A percentile compares a stretch with the other conserved stretches of the same genome.
Evolutionary conservation across 2,113 vertebrate genomes (phyloP).

Genomic region (Raja brachyura): DNA sequence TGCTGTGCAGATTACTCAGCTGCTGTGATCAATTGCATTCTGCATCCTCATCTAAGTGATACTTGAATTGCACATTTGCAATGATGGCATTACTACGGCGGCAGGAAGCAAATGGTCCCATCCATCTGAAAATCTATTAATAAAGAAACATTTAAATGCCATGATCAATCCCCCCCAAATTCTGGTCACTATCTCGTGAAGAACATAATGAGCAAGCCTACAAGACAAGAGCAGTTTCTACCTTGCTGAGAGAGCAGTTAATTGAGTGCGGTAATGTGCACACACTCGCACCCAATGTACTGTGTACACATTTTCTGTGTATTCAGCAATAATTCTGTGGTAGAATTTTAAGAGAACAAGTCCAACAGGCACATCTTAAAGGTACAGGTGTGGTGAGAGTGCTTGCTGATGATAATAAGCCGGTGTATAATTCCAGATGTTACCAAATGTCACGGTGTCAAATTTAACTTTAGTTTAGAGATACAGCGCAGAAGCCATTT

Average conservation of each 20-base stretch:
- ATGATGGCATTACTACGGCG: neutral
- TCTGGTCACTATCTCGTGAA: neutral
- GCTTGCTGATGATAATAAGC: neutral
- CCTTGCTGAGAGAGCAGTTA: constrained; percentile 18
- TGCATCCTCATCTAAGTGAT: neutral
- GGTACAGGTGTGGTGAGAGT: constrained; percentile 8
- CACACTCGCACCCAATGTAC: neutral
- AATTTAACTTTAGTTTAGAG: constrained; percentile 13
- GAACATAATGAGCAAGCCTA: neutral
- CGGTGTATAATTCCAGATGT: neutral
- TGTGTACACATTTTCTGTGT: constrained; percentile 19
- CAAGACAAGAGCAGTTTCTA: neutral
- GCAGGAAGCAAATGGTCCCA: neutral
- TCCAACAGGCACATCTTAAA: constrained; percentile 25
- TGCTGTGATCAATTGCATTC: neutral
- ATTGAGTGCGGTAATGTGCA: neutral
- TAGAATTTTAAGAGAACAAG: neutral
- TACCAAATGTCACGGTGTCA: neutral
- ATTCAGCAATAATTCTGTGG: constrained; percentile 26
- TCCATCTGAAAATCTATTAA: neutral
- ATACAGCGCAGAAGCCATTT: no score
- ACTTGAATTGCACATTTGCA: neutral
- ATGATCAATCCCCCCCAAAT: no score
- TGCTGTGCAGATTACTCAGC: neutral
- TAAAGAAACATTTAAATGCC: neutral